A percentile compares a stretch with the other conserved stretches of the same genome.
Conservation (phyloP, 2,113 vertebrate genomes). For the Acrocephalus kingi region DNA sequence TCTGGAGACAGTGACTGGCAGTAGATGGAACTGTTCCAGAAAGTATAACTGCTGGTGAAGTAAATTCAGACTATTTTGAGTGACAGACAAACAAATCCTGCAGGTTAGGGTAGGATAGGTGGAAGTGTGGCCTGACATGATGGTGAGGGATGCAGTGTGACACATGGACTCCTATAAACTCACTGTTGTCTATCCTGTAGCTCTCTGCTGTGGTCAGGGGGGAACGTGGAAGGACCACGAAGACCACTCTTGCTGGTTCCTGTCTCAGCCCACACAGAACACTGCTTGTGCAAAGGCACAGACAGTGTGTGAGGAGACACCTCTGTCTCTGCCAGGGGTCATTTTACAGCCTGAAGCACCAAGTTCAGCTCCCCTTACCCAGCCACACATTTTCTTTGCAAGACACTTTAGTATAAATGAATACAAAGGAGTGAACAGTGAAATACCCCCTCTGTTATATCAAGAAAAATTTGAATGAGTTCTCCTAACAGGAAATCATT, state of each 20-base stretch:
- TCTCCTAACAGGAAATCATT: not conserved
- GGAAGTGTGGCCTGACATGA: fast-evolving
- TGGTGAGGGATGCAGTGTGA: not conserved
- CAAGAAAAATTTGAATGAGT: not conserved
- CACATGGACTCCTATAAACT: fast-evolving
- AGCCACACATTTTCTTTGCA: not conserved
- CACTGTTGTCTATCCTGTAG: fast-evolving
- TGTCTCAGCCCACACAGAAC: not conserved
- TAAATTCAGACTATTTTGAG: not conserved
- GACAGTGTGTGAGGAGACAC: fast-evolving
- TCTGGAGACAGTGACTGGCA: not conserved
- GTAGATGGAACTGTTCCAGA: not conserved
- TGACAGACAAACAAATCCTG: not conserved
- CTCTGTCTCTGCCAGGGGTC: not conserved
- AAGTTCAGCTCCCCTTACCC: not conserved
- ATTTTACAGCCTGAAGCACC: not conserved
- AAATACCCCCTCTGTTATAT: not conserved
- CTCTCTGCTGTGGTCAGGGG: not conserved
- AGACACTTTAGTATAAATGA: not conserved
- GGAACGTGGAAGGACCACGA: fast-evolving
- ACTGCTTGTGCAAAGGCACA: not conserved
- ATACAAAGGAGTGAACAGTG: not conserved
- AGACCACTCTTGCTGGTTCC: not conserved
- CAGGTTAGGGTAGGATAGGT: not conserved
- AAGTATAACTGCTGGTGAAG: not conserved